Evolutionary conservation across 2,888 invertebrate genomes (phyloP), one percentile per base, ranked within the genome.

Genomic region (Ophion costatus): DNA sequence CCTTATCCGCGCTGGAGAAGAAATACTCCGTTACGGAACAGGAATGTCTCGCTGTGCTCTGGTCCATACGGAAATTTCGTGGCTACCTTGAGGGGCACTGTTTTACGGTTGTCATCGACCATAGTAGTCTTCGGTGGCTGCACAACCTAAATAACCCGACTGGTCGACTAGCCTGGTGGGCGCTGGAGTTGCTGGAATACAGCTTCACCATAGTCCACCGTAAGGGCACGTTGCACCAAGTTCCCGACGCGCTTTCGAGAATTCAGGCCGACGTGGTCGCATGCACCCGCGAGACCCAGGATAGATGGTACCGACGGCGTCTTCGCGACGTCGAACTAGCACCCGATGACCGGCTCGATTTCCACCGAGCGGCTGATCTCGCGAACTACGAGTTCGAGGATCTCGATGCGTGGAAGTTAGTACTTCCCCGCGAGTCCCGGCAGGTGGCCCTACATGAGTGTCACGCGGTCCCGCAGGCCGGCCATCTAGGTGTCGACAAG

Each of bases 401-500:
- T 38, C 38, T 38, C 7, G 38, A 5, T 38, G 38, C 38, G 0
- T 88, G 87, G 84, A 88, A 89, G 33, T 9, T 87, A 2, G 88
- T 86, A 0, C 24, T 86, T 4, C 87, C 87, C 17, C 11, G 20
- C 5, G 71, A 81, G 0, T 22, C 24, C 0, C n/a, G 84, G 9
- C 3, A 22, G 7, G 66, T 61, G 2, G 80, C 78, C 0, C 74
- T 85, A 2, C 7, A 24, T 0, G 33, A 70, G 14, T 67, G 45
- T 1, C n/a, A 20, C 2, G 51, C n/a, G 1, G 73, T 9, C 0
- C 80, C 85, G 14, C 83, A 71, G 3, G 76, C 88, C 0, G 89
- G 84, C 11, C 89, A 89, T 45, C 67, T 86, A 0, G 88, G 89
- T 0, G 73, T 83, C 0, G 76, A 69, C 0, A 81, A 84, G 45